Evolutionary conservation across 2,113 vertebrate genomes (phyloP).

Genomic region (Paedocypris sp.): DNA sequence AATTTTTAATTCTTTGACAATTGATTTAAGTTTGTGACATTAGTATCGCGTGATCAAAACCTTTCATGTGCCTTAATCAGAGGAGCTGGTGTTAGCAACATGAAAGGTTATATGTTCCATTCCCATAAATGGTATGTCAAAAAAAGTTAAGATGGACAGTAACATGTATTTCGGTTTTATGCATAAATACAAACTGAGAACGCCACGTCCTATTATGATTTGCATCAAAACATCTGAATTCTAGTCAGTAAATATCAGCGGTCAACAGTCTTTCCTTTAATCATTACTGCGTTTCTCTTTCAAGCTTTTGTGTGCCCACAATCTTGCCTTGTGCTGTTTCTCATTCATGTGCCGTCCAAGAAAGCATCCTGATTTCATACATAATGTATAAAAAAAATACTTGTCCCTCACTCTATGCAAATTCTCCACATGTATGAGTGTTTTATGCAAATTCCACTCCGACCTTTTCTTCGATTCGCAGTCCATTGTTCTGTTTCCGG

Average conservation of each 20-base stretch:
- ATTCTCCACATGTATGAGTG: not conserved
- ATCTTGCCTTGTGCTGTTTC: not conserved
- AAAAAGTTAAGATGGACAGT: no score
- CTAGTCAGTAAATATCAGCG: not conserved
- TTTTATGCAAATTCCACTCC: slow-evolving; percentile 23
- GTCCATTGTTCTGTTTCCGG: slow-evolving; percentile 2
- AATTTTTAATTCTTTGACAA: no score
- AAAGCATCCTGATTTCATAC: slow-evolving; percentile 7
- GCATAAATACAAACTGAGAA: no score
- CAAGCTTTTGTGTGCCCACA: not conserved
- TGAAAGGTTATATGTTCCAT: no score
- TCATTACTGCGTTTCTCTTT: not conserved
- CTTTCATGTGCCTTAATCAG: no score
- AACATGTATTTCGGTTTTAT: no score
- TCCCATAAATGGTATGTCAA: no score
- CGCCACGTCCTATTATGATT: no score
- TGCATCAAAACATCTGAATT: not conserved
- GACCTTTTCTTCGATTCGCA: slow-evolving; percentile 6
- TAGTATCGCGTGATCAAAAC: no score
- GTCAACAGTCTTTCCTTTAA: not conserved
- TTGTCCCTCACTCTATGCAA: slow-evolving; percentile 1
- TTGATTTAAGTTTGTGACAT: no score
- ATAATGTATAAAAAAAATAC: slow-evolving; percentile 22
- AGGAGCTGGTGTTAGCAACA: no score
- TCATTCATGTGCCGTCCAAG: slow-evolving; percentile 9